A percentile compares a stretch with the other conserved stretches of the same genome.
phyloP scores from a whole-genome alignment of 2,113 vertebrate genomes.

The Isurus oxyrinchus region DNA sequence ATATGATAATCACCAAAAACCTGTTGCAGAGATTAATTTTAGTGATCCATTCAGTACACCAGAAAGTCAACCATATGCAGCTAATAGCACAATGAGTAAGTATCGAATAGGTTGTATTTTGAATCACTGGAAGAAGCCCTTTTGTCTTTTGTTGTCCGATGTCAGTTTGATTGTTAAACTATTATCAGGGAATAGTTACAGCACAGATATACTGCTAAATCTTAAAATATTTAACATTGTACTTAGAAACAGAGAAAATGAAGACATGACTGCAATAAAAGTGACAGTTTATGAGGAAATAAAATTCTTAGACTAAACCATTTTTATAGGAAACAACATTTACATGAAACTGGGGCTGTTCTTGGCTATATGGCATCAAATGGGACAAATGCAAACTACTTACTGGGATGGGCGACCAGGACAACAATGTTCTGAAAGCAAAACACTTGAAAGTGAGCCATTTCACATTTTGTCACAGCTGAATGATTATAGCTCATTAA shows the following conservation, averaged over 20 bases:
- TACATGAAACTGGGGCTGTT: background rate
- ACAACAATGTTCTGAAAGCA: background rate
- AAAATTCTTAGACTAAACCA: background rate
- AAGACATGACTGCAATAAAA: background rate
- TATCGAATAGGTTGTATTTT: background rate
- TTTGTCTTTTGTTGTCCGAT: background rate
- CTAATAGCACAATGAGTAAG: background rate
- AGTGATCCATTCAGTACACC: background rate
- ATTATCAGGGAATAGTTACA: background rate
- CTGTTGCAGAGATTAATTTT: background rate
- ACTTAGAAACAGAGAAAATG: background rate
- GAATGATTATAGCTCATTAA: background rate
- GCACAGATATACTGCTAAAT: background rate
- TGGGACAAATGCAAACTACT: background rate
- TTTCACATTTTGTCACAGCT: background rate
- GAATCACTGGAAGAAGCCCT: background rate
- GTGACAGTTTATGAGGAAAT: background rate
- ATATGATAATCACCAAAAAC: background rate
- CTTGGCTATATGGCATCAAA: background rate
- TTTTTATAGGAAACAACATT: background rate
- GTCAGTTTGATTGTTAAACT: background rate
- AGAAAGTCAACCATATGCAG: background rate
- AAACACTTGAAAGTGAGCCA: background rate
- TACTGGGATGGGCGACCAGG: background rate
- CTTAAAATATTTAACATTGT: background rate